phyloP scores from a whole-genome alignment of 2,888 invertebrate genomes.

The Pyrrhia umbra region DNA sequence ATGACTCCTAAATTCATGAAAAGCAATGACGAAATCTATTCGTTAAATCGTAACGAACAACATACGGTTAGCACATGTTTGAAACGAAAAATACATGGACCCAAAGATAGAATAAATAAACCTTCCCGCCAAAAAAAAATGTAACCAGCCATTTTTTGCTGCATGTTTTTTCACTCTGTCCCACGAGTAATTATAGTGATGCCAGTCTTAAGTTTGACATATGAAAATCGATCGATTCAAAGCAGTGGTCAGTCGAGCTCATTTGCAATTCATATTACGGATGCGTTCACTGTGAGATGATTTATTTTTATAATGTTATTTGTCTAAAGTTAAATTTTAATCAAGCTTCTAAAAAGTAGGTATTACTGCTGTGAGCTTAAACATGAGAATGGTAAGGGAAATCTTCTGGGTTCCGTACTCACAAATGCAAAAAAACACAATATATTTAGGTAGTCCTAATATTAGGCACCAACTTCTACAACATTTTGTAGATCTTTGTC shows the following conservation, averaged over 20 bases:
- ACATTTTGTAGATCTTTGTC: too few species aligned
- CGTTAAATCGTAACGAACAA: not conserved
- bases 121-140: not conserved
- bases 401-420: too few species aligned
- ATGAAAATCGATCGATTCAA: conserved; percentile 23
- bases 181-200: not conserved
- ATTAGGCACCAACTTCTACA: too few species aligned
- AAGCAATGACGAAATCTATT: not conserved
- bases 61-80: not conserved
- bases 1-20: not conserved
- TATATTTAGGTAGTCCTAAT: too few species aligned
- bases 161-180: not conserved
- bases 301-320: not conserved
- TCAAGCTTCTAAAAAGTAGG: too few species aligned
- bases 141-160: not conserved
- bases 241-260: conserved; percentile 10
- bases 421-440: too few species aligned
- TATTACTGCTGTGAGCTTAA: too few species aligned
- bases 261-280: conserved; percentile 23
- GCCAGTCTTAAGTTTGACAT: conserved; percentile 24
- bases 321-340: not conserved
- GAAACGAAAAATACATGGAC: not conserved
- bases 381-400: too few species aligned
- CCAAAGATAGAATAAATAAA: not conserved
- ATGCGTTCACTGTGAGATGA: conserved; percentile 28